These are phyloP conservation scores for Argyra leucocephala DNA, from an alignment of 2,888 invertebrate genomes.

Conservation along the genomic window DNA sequence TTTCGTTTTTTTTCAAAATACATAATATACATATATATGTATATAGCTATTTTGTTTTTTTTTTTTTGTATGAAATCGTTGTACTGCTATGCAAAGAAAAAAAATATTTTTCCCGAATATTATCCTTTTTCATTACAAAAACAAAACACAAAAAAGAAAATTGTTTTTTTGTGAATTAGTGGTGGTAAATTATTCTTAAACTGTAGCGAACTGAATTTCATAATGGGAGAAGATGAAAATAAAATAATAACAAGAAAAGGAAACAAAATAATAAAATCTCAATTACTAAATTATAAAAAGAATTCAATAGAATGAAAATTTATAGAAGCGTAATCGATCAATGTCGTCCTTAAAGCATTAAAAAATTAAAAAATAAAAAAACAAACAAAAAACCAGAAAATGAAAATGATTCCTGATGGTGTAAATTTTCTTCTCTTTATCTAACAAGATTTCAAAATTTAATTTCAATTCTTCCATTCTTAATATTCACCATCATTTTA, in stretches of 20 bases:
- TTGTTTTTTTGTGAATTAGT: no score
- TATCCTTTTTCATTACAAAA: no score
- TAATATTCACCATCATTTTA: no score
- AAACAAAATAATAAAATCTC: background rate
- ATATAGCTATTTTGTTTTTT: no score
- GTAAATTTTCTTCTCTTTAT: background rate
- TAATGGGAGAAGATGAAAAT: background rate
- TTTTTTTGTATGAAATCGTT: no score
- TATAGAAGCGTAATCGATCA: slow-evolving; percentile 3
- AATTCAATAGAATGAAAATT: background rate
- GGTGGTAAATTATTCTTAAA: no score
- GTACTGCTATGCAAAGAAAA: no score
- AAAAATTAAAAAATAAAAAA: background rate
- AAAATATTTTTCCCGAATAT: no score
- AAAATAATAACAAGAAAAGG: background rate
- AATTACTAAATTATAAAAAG: background rate
- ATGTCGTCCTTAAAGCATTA: background rate
- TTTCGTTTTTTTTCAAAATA: no score
- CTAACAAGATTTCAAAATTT: background rate
- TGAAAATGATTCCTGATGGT: background rate
- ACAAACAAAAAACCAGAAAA: background rate
- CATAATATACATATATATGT: no score
- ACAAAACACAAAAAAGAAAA: no score
- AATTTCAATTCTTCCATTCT: background rate
- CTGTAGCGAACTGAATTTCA: no score